Conservation (phyloP, 2,888 invertebrate species). For the Drosophila sordidula region DNA sequence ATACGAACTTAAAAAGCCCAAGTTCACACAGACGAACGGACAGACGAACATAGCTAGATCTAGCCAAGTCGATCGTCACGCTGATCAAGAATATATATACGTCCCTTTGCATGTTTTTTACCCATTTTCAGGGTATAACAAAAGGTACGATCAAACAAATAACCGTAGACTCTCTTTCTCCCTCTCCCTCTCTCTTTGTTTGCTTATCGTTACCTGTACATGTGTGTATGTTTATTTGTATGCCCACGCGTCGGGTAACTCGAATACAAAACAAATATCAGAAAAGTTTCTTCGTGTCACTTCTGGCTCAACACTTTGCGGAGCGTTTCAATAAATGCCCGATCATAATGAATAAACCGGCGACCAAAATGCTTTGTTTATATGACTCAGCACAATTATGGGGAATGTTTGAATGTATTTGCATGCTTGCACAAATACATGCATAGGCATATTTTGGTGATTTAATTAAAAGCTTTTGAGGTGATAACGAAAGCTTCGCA, state of each 20-base stretch:
- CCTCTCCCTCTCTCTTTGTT: neutral
- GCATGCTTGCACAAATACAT: neutral
- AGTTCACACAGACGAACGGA: too few relatives aligned
- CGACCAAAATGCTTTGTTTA: conserved; percentile 11
- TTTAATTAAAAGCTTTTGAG: neutral
- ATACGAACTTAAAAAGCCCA: too few relatives aligned
- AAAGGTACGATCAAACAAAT: neutral
- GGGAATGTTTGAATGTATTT: neutral
- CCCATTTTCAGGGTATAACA: too few relatives aligned
- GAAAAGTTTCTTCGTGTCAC: neutral
- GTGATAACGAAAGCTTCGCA: conserved; percentile 26
- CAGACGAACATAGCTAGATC: too few relatives aligned
- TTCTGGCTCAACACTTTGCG: neutral
- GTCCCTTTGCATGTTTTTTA: too few relatives aligned
- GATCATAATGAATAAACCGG: conserved; percentile 26
- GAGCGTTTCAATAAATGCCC: neutral
- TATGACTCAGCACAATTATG: conserved; percentile 23
- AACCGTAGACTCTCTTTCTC: neutral
- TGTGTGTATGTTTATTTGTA: neutral
- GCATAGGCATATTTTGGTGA: neutral
- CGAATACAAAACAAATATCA: neutral
- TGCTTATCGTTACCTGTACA: neutral
- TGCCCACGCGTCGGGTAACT: neutral
- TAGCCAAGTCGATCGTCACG: too few relatives aligned
- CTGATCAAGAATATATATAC: too few relatives aligned